Base-by-base conservation (phyloP, 2,797 vertebrate genomes). In the Oryzias dopingdopingensis region DNA sequence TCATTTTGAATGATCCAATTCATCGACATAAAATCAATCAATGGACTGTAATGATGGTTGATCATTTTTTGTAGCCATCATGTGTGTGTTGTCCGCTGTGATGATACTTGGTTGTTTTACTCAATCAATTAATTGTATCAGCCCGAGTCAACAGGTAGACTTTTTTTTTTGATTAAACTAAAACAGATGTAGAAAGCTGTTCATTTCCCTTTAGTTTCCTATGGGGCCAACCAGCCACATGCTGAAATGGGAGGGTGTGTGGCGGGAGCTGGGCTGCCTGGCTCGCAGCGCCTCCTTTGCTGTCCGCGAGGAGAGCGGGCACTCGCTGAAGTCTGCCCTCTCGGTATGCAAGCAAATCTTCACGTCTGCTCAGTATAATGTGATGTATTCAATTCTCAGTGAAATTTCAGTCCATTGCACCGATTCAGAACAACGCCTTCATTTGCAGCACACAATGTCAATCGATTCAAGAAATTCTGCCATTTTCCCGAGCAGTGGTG, bases 211-310 rank as follows among this genome's bases (percentile, higher is more conserved):
- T 5, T 76, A 99, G 97, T 96, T 98, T 70, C 97, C 96, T 18
- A 4, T 98, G 0, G 96, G 96, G 86, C 86, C 87, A 76, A 98
- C 93, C 7, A 92, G 77, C 82, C 96, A 98, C 87, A 93, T 93
- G 0, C 40, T 98, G 71, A 98, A 96, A 87, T 99, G 96, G 96
- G 97, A 98, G 74, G 95, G 93, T 0, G 95, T 98, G n/a, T 99
- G 96, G 97, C 84, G 96, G 55, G 96, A 98, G 67, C 92, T 98
- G 53, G 94, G 95, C 80, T 99, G 96, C 69, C 90, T 99, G 59
- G 92, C 95, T 0, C 93, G 96, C 82, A 96, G 95, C 0, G 95
- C 96, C 0, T 98, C 96, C 0, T 99, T 99, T n/a, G 95, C 95
- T 0, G 94, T 99, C 29, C 89, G 97, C 23, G 94, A 97, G 55